phyloP scores from a whole-genome alignment of 2,888 invertebrate species.

The Incurvaria masculella region DNA sequence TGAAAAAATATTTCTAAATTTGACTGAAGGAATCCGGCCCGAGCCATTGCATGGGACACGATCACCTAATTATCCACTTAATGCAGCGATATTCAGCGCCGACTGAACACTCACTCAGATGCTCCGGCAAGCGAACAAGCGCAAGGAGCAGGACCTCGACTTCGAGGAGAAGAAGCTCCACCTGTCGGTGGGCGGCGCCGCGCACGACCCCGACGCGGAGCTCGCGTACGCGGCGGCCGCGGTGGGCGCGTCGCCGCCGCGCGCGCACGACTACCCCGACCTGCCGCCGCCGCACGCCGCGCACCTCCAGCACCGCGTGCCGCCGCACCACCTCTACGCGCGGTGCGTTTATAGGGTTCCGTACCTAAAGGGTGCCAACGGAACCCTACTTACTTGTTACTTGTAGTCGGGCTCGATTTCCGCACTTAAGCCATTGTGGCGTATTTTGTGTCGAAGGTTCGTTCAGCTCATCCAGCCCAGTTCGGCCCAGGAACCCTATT shows the following conservation, averaged over 20 bases:
- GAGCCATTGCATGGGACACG: no score
- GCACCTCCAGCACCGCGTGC: slow-evolving; percentile 15
- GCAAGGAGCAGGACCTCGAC: slow-evolving; percentile 93
- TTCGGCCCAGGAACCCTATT: no score
- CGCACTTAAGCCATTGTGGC: no score
- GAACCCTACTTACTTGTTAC: no score
- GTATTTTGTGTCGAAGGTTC: no score
- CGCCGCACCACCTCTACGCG: slow-evolving; percentile 8
- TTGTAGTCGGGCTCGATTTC: no score
- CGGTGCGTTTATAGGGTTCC: no score
- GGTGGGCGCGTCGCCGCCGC: slow-evolving; percentile 47
- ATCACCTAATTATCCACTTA: no score
- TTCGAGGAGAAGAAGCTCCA: slow-evolving; percentile 96
- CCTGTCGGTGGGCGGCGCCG: slow-evolving; percentile 62
- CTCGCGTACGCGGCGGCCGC: slow-evolving; percentile 67
- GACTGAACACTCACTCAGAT: slow-evolving; percentile 27
- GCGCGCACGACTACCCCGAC: slow-evolving; percentile 20
- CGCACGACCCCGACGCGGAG: slow-evolving; percentile 49
- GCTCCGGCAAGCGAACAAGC: slow-evolving; percentile 81
- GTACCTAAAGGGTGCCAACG: no score
- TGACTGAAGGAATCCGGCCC: no score
- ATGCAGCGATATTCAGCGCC: neutral
- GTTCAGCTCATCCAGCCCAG: no score
- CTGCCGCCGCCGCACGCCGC: slow-evolving; percentile 22
- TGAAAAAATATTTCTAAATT: no score